Evolutionary conservation across 1,140 invertebrate genomes (phyloP), one percentile per base, ranked within the genome.

Genomic region (Papilio polytes): DNA sequence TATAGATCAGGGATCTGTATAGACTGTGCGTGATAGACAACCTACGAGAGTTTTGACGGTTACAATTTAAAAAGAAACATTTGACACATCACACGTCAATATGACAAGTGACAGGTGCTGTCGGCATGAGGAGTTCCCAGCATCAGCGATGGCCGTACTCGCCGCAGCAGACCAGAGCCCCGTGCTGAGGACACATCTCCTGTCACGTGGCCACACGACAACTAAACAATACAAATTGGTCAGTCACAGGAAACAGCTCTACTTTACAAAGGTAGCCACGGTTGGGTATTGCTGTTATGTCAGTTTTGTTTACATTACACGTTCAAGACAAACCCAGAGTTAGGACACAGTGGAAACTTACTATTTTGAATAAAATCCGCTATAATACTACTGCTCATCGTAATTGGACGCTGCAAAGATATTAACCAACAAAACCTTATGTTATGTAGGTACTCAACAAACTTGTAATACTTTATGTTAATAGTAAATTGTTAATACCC

Each of bases 71-170:
- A 70, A 70, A 70, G 26, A 70, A 70, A 70, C 63, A 26, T 70
- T 70, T 70, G 63, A 70, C 63, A 70, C 0, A 8, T 70, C 63
- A 70, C 13, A 70, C 22, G 63, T 78, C 77, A 66, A 78, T 31
- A 66, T 78, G 77, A 78, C 77, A 63, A 46, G 77, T 78, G 59
- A 63, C 77, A 78, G 53, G 63, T 70, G 63, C 59, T 66, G 56
- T 66, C 77, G 77, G 77, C 77, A 78, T 78, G 77, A 78, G 59
- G 77, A 78, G 63, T 78, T 78, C 44, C n/a, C 77, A 78, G 77
- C 77, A 78, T 36, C 77, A 46, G 77, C 77, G 77, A 78, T 78
- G 77, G 77, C 77, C 59, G 20, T 46, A 36, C 41, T 66, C 59
- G 56, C 77, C 59, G 77, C 77, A 36, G 31, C 53, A 46, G 41